These are phyloP conservation scores for Lepus townsendii DNA, from an alignment of 2,797 vertebrate genomes.

Conservation along the genomic window DNA sequence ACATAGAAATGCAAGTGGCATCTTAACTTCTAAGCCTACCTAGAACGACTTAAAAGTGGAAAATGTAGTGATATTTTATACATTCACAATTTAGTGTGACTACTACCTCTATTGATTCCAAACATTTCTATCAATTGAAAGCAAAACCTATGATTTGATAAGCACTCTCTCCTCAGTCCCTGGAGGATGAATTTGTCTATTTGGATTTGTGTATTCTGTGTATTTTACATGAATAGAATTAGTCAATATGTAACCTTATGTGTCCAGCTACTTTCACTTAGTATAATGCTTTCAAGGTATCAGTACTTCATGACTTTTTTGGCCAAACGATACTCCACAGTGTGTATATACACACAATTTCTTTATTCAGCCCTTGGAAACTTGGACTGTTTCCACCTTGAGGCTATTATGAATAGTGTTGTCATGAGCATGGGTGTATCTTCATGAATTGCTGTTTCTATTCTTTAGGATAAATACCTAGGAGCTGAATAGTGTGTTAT, in stretches of 20 bases:
- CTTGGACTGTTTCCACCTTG: not conserved
- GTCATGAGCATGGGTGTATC: too few species aligned
- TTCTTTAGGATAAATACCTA: not conserved
- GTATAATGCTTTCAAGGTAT: not conserved
- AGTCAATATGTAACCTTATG: too few species aligned
- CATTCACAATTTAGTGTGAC: not conserved
- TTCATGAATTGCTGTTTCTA: not conserved
- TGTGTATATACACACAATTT: not conserved
- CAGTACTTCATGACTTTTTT: not conserved
- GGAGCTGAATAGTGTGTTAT: not conserved
- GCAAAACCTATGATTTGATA: not conserved
- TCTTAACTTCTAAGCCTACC: too few species aligned
- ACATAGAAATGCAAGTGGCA: too few species aligned
- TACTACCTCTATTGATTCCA: not conserved
- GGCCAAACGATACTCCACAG: not conserved
- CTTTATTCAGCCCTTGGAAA: not conserved
- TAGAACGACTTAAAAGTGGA: too few species aligned
- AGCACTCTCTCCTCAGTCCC: not conserved
- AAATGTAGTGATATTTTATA: not conserved
- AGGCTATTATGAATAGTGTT: not conserved
- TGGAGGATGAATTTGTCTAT: not conserved
- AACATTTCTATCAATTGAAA: not conserved
- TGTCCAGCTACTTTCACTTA: not conserved
- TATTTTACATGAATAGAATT: too few species aligned
- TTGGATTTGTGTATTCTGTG: not conserved